Base-by-base conservation (phyloP, 92 coral and sea anemone genomes). In the Zoanthus sansibaricus region DNA sequence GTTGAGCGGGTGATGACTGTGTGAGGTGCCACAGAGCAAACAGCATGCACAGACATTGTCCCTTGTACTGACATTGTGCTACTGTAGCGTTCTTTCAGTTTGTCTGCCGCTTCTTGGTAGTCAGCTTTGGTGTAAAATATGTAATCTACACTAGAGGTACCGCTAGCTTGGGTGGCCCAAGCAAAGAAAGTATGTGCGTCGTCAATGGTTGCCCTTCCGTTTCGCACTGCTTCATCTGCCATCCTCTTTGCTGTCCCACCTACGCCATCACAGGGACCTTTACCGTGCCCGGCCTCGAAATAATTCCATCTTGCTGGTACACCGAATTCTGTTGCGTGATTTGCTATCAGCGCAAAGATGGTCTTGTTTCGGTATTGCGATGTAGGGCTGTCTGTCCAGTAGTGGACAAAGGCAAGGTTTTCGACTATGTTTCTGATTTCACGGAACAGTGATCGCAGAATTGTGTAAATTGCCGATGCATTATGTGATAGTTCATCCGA, bases 161-260 rank as follows among this genome's bases (percentile, higher is more conserved):
- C 18, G 61, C 58, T 49, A 46, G 46, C 13, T 31, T 70, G 75
- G 75, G 72, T 30, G 4, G 84, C 88, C 91, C 78, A 83, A 13
- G 58, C 37, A 69, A 88, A 88, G 84, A 88, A 89, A 37, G 73
- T 46, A 7, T 83, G 37, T 1, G 88, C 88, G 70, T 89, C 92
- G 8, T 89, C 51, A 0, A 77, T 76, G 7, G 48, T 71, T 3
- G 58, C 79, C 45, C 84, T 89, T 44, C 74, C 72, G n/a, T 78
- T 33, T 10, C 74, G 5, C 30, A 87, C 91, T 20, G 91, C 88
- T 46, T 90, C 87, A 68, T 86, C 90, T 1, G 93, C 91, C 87
- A 84, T 83, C 14, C 91, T 49, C 66, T 89, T 92, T 6, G 79
- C 78, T 9, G 86, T 37, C 0, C 91, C 92, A 5, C 94, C 90